These are phyloP conservation scores for Holothuria glaberrima DNA, from an alignment of 35 echinoderm and acorn worm species.

Conservation along the genomic window DNA sequence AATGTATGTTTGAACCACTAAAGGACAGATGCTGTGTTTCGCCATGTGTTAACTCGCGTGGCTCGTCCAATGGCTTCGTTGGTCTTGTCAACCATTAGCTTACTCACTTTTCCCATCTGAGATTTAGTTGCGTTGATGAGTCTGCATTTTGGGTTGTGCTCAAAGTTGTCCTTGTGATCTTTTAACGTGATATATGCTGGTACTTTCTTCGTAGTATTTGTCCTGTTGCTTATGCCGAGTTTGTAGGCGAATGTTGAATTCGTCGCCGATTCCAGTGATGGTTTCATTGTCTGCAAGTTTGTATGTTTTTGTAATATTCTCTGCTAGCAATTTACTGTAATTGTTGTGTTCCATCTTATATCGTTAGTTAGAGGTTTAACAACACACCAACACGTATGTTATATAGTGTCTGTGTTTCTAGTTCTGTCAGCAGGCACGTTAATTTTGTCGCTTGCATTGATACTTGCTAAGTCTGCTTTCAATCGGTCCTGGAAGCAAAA, in stretches of 20 bases:
- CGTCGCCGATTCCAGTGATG: not conserved
- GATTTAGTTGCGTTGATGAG: conserved; percentile 65
- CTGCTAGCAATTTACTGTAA: conserved; percentile 2
- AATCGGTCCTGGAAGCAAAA: not conserved
- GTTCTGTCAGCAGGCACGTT: conserved; percentile 6
- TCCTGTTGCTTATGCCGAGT: not conserved
- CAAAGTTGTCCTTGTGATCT: conserved; percentile 70
- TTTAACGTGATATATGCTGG: conserved; percentile 63
- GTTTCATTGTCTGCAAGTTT: not conserved
- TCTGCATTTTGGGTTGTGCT: conserved; percentile 35
- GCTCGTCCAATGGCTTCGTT: conserved; percentile 21
- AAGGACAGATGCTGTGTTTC: too few species aligned
- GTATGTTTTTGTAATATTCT: conserved; percentile 5
- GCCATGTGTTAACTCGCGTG: not conserved
- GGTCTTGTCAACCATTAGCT: conserved; percentile 37
- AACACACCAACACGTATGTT: too few species aligned
- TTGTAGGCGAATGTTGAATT: not conserved
- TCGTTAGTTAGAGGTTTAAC: too few species aligned
- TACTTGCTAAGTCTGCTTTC: not conserved
- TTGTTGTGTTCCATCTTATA: not conserved
- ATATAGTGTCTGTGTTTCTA: conserved; percentile 14
- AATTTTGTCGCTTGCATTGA: not conserved
- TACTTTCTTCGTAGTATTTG: not conserved
- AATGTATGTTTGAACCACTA: too few species aligned
- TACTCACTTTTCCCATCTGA: conserved; percentile 58